Evolutionary conservation across 2,888 invertebrate genomes (phyloP).

Genomic region (Dexiosoma caninum): DNA sequence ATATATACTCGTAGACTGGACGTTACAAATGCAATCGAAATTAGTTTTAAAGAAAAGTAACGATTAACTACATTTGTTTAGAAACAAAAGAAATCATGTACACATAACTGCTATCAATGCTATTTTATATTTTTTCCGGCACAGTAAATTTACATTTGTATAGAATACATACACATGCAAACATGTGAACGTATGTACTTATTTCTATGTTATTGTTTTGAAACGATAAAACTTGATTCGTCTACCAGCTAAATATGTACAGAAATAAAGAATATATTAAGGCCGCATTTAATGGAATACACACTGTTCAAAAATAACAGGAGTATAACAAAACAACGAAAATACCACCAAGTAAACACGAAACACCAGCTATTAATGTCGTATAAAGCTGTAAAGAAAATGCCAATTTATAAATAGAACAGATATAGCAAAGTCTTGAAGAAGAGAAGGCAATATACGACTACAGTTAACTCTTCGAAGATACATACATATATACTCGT

Average conservation of each 20-base stretch:
- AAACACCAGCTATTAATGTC: background rate
- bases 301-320: slow-evolving; percentile 15
- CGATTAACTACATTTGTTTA: too few relatives aligned
- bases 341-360: background rate
- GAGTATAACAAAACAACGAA: background rate
- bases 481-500: too few relatives aligned
- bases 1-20: too few relatives aligned
- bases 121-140: too few relatives aligned
- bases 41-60: too few relatives aligned
- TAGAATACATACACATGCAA: background rate
- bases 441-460: background rate
- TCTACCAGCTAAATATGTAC: slow-evolving; percentile 8
- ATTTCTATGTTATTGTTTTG: background rate
- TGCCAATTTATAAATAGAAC: background rate
- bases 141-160: background rate
- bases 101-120: too few relatives aligned
- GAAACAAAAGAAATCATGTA: too few relatives aligned
- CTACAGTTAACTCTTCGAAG: background rate
- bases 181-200: background rate
- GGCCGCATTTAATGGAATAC: slow-evolving; percentile 41
- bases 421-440: background rate
- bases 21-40: too few relatives aligned
- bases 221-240: background rate
- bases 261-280: slow-evolving; percentile 38
- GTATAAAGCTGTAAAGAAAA: background rate